A percentile compares a stretch with the other conserved stretches of the same genome.
phyloP scores from a whole-genome alignment of 1,140 invertebrate species.

The Drosophila pseudoananassae region DNA sequence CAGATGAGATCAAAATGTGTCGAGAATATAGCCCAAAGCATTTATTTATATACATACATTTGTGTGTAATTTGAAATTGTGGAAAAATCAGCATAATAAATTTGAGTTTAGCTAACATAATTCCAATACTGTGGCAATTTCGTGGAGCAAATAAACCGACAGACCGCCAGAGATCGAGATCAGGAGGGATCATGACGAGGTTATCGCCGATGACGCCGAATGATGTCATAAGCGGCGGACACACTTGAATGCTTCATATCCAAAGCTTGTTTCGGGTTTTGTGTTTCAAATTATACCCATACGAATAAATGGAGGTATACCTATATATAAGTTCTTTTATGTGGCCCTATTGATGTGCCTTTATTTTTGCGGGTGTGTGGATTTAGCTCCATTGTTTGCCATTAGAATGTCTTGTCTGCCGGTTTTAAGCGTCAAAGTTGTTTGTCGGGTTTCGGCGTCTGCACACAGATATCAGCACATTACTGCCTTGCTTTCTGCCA shows the following conservation, averaged over 20 bases:
- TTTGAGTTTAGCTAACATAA: constrained; percentile 46
- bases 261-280: constrained; percentile 60
- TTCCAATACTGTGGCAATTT: constrained; percentile 18
- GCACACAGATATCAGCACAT: constrained; percentile 10
- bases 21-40: constrained; percentile 15
- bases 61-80: constrained; percentile 26
- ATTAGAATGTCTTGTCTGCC: constrained; percentile 70
- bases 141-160: constrained; percentile 34
- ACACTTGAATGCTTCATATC: constrained; percentile 68
- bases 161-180: constrained; percentile 6
- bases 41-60: background rate
- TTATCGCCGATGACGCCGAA: constrained; percentile 61
- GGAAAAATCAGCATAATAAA: constrained; percentile 36
- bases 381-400: constrained; percentile 62
- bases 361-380: constrained; percentile 16
- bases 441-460: constrained; percentile 63
- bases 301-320: constrained; percentile 14
- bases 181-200: constrained; percentile 46
- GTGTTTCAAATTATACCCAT: constrained; percentile 65
- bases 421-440: constrained; percentile 67
- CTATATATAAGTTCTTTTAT: constrained; percentile 30
- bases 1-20: constrained; percentile 54
- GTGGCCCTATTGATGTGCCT: constrained; percentile 27
- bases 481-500: constrained; percentile 37
- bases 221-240: constrained; percentile 72